Base-by-base conservation (phyloP, 2,113 vertebrate genomes). In the Cromileptes altivelis region DNA sequence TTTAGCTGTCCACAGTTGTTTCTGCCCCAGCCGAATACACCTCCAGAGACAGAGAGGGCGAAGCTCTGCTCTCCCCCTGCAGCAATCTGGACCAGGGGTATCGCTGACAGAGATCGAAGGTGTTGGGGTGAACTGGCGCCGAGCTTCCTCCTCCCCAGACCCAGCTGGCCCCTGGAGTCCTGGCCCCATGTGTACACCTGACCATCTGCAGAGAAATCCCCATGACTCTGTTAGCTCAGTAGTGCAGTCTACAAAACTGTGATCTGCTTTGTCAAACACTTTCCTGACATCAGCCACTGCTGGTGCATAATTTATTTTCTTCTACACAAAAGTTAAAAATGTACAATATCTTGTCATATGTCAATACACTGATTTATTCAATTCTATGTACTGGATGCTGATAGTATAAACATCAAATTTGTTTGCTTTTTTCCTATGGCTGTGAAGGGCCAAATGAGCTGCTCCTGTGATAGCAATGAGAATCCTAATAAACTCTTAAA, bases 11-110 rank as follows among this genome's bases (percentile, higher is more conserved):
- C 98, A 21, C 86, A 93, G 73, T 88, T 17, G 9, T 99, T 99
- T 72, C 93, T 96, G 30, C 98, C 98, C 98, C 98, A 99, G 21
- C 95, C 94, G 33, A 96, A 97, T 69, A 98, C 93, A 2, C 94
- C 95, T 81, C 98, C 97, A 8, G 96, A 97, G 57, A 96, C 93
- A 0, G 97, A 97, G 75, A 98, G 92, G 2, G 88, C 91, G 4
- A 93, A 75, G 61, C 97, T 97, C 92, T 98, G 97, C 81, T 96
- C 94, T 78, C 96, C 96, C 71, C 98, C 98, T 0, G 97, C 96
- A 33, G 96, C 92, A 75, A 98, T 94, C 23, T 95, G 96, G 80
- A 95, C 93, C 60, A 98, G 75, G 1, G 98, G 94, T 61, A 97
- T 57, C 21, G 94, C 94, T 19, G 92, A 87, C 4, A 99, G 87